Percentiles rank a stretch among this genome's conserved stretches.
Conservation (phyloP, 2,113 vertebrate species). For the Danionella cerebrum region DNA sequence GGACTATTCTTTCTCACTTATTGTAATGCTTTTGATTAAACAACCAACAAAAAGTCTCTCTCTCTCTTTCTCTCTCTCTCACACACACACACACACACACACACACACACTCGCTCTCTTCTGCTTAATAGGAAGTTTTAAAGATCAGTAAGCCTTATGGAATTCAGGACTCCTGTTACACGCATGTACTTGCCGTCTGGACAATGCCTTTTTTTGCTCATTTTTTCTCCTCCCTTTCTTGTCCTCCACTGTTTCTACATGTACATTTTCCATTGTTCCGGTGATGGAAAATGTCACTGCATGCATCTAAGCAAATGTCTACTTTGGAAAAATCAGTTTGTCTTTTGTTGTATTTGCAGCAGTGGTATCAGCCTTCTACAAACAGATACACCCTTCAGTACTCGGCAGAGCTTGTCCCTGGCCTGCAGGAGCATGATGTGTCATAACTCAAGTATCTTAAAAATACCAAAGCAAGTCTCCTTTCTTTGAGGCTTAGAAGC, state of each 20-base stretch:
- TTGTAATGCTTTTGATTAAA: too few species aligned
- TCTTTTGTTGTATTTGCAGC: slow-evolving; percentile 28
- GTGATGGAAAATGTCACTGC: slow-evolving; percentile 31
- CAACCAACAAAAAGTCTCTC: too few species aligned
- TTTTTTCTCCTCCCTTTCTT: not conserved
- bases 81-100: slow-evolving; percentile 23
- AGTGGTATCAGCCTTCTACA: slow-evolving; percentile 19
- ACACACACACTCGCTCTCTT: not conserved
- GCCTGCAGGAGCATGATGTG: slow-evolving; percentile 31
- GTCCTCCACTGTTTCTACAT: slow-evolving; percentile 12
- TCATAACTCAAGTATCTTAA: slow-evolving; percentile 35
- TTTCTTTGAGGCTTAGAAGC: slow-evolving; percentile 20
- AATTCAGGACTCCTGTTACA: slow-evolving; percentile 49
- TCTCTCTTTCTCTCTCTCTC: slow-evolving; percentile 26
- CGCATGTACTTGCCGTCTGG: slow-evolving; percentile 44
- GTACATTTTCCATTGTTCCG: slow-evolving; percentile 25
- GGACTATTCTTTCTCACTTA: too few species aligned
- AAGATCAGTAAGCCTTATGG: slow-evolving; percentile 47
- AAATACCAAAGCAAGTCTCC: slow-evolving; percentile 24
- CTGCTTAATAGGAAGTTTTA: slow-evolving; percentile 44
- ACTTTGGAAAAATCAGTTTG: slow-evolving; percentile 23
- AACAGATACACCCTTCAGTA: slow-evolving; percentile 29
- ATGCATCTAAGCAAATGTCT: slow-evolving; percentile 14
- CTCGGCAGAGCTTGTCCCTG: slow-evolving; percentile 30
- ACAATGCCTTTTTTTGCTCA: slow-evolving; percentile 22